Conservation (phyloP, 2,113 vertebrate species). For the Mesocricetus auratus region DNA sequence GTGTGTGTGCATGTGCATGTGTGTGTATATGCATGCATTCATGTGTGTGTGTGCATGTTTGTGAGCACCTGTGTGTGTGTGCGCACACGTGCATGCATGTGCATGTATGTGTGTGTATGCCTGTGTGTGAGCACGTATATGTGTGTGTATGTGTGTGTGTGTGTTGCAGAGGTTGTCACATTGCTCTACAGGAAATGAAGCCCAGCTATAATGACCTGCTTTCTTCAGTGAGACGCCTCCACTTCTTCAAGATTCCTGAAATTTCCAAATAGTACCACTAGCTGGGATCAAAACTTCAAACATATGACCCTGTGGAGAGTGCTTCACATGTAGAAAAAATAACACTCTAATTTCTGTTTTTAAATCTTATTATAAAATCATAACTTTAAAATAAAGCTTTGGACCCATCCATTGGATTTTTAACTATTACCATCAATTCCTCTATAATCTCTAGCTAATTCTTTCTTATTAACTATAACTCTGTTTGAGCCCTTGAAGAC, state of each 20-base stretch:
- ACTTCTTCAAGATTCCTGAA: neutral
- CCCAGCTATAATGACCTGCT: neutral
- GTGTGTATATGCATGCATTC: no score
- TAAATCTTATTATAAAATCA: neutral
- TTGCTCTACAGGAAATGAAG: neutral
- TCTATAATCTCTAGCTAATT: neutral
- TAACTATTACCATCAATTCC: neutral
- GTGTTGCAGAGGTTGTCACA: neutral
- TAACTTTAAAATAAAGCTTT: neutral
- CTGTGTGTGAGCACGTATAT: no score
- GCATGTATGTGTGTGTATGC: neutral
- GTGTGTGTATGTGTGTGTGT: no score
- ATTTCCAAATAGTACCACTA: no score
- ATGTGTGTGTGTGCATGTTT: no score
- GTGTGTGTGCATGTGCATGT: neutral
- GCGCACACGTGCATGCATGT: no score
- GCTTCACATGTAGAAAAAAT: neutral
- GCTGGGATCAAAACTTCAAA: neutral
- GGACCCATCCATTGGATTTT: neutral
- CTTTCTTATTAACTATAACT: neutral
- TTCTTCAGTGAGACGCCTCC: neutral
- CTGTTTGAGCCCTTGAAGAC: slow-evolving; percentile 2
- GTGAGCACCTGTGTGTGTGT: no score
- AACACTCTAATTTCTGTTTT: neutral
- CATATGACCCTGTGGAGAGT: neutral